Percentiles rank a stretch among this genome's conserved stretches.
phyloP scores from a whole-genome alignment of 2,888 invertebrate species.

The Mechanitis mazaeus region DNA sequence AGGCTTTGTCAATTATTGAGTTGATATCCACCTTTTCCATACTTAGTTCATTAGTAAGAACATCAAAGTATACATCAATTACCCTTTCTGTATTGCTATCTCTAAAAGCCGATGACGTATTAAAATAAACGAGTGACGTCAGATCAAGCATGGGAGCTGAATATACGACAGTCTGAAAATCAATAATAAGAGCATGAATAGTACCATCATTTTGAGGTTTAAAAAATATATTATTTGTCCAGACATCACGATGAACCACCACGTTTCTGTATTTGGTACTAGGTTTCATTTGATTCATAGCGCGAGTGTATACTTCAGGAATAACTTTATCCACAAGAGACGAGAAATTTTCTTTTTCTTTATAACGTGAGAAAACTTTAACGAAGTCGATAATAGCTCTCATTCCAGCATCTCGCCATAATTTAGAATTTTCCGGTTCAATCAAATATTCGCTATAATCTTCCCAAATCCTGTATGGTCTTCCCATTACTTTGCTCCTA shows the following conservation, averaged over 20 bases:
- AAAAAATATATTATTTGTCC: conserved; percentile 79
- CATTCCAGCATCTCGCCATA: conserved; percentile 57
- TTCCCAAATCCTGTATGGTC: conserved; percentile 59
- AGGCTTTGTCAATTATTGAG: conserved; percentile 39
- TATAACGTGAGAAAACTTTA: conserved; percentile 52
- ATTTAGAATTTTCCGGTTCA: conserved; percentile 41
- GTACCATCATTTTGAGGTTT: conserved; percentile 44
- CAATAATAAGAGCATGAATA: conserved; percentile 76
- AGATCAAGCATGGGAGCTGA: conserved; percentile 80
- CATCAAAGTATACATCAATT: conserved; percentile 73
- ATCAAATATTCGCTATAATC: conserved; percentile 49
- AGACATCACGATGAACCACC: conserved; percentile 78
- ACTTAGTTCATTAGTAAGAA: conserved; percentile 59
- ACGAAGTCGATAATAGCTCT: conserved; percentile 56
- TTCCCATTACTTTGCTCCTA: conserved; percentile 47
- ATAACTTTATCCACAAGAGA: conserved; percentile 40
- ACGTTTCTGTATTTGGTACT: conserved; percentile 64
- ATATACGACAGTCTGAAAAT: conserved; percentile 82
- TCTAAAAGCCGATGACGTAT: conserved; percentile 63
- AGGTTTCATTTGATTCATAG: conserved; percentile 54
- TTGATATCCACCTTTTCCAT: conserved; percentile 41
- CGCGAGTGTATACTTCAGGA: conserved; percentile 42
- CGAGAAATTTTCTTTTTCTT: conserved; percentile 39
- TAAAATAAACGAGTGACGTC: conserved; percentile 74
- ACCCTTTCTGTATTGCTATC: conserved; percentile 59